Base-by-base conservation (phyloP, 2,888 invertebrate genomes). In the Diogma glabrata region DNA sequence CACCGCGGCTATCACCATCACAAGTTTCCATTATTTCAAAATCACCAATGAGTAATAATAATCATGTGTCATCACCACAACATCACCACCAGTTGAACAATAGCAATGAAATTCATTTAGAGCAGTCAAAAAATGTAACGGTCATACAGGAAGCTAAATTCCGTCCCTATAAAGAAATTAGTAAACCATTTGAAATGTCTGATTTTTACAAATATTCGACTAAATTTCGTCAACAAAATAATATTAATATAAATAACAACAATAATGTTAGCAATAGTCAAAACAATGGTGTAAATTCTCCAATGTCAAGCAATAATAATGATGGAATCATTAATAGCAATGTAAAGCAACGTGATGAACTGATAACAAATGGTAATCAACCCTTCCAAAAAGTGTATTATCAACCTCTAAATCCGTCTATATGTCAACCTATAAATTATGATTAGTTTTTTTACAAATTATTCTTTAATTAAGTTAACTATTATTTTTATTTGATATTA, bases 161-260 rank as follows among this genome's bases (percentile, higher is more conserved):
- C 72, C 89, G 89, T 67, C 91, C 91, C 0, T 91, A 90, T 64
- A 79, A 89, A 62, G 95, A 96, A 72, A 88, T 91, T 52, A 89
- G 90, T 0, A 96, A 96, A 66, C 95, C 95, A 3, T 96, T 94
- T 72, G 95, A 95, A 75, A 93, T 95, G 89, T 85, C 93, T 0
- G 96, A 96, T 70, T 95, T 93, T 69, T 96, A 94, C 68, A 96
- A 95, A 70, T 96, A 96, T 68, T 95, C 94, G 49, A 93, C 92
- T 5, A 92, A 93, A 66, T 91, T 87, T 67, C 79, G 93, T 55
- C 83, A 90, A 58, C 77, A 75, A 58, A 67, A 66, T 48, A 53
- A 47, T 12, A 16, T 19, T 2, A 46, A 2, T 6, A 22, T 45
- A 7, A 22, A 22, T n/a, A 17, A 8, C 10, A 20, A 43, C 4